Evolutionary conservation across 1,140 invertebrate species (phyloP), one percentile per base, ranked within the genome.

Genomic region (Triops cancriformis): DNA sequence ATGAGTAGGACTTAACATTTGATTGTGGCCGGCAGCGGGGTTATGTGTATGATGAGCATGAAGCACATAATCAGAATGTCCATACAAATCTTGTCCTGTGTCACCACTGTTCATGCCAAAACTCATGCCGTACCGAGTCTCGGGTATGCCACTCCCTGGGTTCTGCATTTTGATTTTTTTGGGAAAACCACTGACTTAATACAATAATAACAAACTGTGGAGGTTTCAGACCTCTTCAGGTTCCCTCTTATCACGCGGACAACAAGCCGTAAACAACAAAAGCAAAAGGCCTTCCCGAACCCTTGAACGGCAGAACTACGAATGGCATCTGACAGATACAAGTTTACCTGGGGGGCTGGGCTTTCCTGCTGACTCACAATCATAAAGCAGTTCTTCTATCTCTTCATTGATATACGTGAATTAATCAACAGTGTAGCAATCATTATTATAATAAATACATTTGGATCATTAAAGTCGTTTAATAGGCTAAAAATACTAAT

Each of bases 81-180:
- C 77, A n/a, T 78, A 78, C 11, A 78, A 73, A 45, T 78, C 77
- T 45, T 45, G 31, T 42, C 77, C 77, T n/a, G 74, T 76, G 74
- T 78, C 77, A 72, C 77, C 73, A 14, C 72, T 73, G 72, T 9
- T 73, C 37, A 72, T 51, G 76, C 42, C 41, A 45, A 74, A 78
- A 45, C 37, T 78, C 77, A 78, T 78, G 26, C 28, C 28, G 73
- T 78, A 78, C 72, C 77, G 26, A 73, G 77, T 73, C n/a, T 78
- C 77, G 26, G 77, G 77, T 42, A 78, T 26, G 41, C 77, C 77
- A 73, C 77, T 78, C 45, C 77, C 77, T 73, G 73, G 77, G 45
- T 73, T 78, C 41, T 78, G 77, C 77, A 78, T 78, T 43, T 51
- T 76, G 18, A 76, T 76, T 76, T 45, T n/a, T 45, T n/a, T 51